Base-by-base conservation (phyloP, 2,888 invertebrate species). In the Ormyrus labotus region DNA sequence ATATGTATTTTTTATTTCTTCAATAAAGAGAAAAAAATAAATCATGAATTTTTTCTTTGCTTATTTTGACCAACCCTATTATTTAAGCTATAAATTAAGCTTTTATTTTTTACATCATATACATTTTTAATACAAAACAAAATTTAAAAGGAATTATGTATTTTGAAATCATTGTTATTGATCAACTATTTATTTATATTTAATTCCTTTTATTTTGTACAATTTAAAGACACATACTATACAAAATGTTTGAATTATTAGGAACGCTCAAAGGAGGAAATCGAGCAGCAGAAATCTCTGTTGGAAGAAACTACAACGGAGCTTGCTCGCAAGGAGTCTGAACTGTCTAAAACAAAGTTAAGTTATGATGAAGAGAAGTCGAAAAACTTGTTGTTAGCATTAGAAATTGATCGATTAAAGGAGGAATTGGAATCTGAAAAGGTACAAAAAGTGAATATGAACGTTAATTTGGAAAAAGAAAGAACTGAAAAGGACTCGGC, bases 401-500 rank as follows among this genome's bases (percentile, higher is more conserved):
- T 85, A 57, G 89, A 91, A 82, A 83, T 90, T 8, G 84, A 85
- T 0, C 85, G 86, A 61, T 83, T 91, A n/a, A 83, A 87, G 10
- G 87, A 89, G 67, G 86, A 85, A 78, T 69, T 91, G 55, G 89
- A 90, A 61, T 83, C 84, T 0, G 90, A 91, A 78, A 86, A 86
- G 53, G 85, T 85, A 13, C 80, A 85, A 4, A 84, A 83, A 9
- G 87, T 87, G 0, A 86, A 86, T 0, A 76, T 90, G 8, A 83
- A 88, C 58, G 85, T 86, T 0, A 86, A 84, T 34, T 76, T 90
- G 53, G 90, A 91, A 55, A 90, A 88, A 84, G 96, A 96, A 85
- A 94, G 94, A 68, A 93, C 94, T 8, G 96, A 96, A 84, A 96
- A 96, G 87, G 95, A 96, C 87, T 94, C 94, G 3, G 95, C 95